Base-by-base conservation (phyloP, 2,113 vertebrate species). In the Probosciger aterrimus region DNA sequence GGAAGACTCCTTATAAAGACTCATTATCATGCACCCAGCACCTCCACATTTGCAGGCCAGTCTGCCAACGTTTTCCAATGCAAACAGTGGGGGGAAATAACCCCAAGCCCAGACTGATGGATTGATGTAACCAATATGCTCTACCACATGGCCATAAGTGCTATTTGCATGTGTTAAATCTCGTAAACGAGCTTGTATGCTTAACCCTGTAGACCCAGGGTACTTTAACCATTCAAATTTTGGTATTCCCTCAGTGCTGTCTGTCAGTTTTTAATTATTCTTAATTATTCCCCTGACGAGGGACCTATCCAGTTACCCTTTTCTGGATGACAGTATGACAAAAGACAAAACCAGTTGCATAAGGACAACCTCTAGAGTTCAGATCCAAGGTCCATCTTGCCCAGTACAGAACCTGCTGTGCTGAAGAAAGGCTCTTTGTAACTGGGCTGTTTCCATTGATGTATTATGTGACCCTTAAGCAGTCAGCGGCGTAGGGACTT, bases 61-160 rank as follows among this genome's bases (percentile, higher is more conserved):
- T n/a, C 53, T 90, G 71, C 65, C 86, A 95, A 91, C 52, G n/a
- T 57, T 76, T 47, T 76, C 62, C 37, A 91, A 52, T 49, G 73
- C 33, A 73, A 91, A 64, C 31, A 78, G 35, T 14, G 5, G 9
- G 6, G 9, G 6, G 9, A 13, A 24, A 67, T 49, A 41, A 15
- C 8, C 39, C 20, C 23, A 73, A 91, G 74, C 27, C 52, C 22
- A 28, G 39, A 74, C 87, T 12, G 39, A 62, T 24, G 46, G 55
- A 41, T 35, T 95, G 88, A 95, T 92, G 35, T n/a, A 90, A 46
- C 77, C 93, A 95, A 71, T 89, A 93, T 89, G 83, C 39, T 93
- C 73, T 7, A 39, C 47, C 81, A 95, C 89, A 91, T 69, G 77
- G 77, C 46, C 65, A 49, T 46, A 93, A 92, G 71, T 52, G 86